Base-by-base conservation (phyloP, 2,888 invertebrate genomes). In the Drosophila maculinotata region DNA sequence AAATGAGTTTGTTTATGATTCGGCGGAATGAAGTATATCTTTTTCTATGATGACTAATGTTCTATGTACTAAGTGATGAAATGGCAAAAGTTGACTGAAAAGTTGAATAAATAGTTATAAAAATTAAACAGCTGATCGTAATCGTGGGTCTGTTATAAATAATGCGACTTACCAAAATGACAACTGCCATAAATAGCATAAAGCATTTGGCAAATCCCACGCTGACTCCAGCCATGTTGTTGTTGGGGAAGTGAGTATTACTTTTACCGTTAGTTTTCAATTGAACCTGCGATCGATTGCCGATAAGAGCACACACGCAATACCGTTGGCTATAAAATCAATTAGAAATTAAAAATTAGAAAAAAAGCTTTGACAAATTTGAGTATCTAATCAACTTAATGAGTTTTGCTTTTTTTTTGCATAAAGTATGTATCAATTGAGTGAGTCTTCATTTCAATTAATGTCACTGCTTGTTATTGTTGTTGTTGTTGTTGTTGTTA, bases 181-280 rank as follows among this genome's bases (percentile, higher is more conserved):
- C 86, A 52, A 89, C 35, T 8, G 90, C 87, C 90, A 90, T 90
- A 64, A 90, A 90, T 30, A 89, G 71, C 57, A 90, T 89, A 60
- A 90, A 90, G 57, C 90, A 90, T 70, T 90, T 90, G 44, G 89
- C 89, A 52, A 90, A 90, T 23, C 81, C 89, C 52, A 83, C 78
- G 67, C 89, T 89, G 23, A 90, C 79, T 25, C 82, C 76, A 10
- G 88, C 78, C 90, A 90, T 90, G 35, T 64, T 79, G 47, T 28
- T 38, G n/a, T 26, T 12, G 23, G 20, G 20, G 20, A 3, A 20
- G 20, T 20, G 20, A 20, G n/a, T n/a, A n/a, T n/a, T n/a, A n/a
- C n/a, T 9, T 28, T 2, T 28, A 35, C 23, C 17, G 3, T n/a
- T 12, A 30, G 17, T 7, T 3, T n/a, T 25, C 15, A 39, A 26